Evolutionary conservation across 1,140 invertebrate genomes (phyloP), one percentile per base, ranked within the genome.

Genomic region (Laupala kohalensis): DNA sequence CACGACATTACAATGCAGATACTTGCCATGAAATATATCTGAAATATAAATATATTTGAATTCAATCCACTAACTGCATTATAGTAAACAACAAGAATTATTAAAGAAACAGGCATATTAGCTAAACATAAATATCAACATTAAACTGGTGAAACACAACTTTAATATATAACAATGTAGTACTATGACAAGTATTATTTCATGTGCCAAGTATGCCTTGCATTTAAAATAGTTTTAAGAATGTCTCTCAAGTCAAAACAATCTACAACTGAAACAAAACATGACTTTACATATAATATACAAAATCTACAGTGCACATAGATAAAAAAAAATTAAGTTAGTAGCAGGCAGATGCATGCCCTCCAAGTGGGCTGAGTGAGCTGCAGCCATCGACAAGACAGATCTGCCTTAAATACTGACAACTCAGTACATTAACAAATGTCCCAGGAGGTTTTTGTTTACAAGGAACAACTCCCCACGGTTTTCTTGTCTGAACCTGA

Each of bases 181-280:
- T 68, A 72, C 71, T 72, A 64, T 67, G 71, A 72, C 71, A 68
- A 72, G 67, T 68, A 72, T 68, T 72, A 67, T 28, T 64, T 71
- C 26, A 71, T 71, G 63, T 23, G 70, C 25, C 64, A 28, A 29
- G 64, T 65, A 66, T 27, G 63, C 28, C 26, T 65, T 64, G 70
- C 12, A 25, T 65, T 71, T 71, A 28, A 27, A 26, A 63, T 64
- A 26, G 25, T 64, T 70, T 63, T 27, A 30, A 64, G 24, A 27
- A 64, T 27, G 12, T 24, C 3, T 25, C 3, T 5, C 64, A 68
- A 25, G 19, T 62, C 6, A 72, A 72, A 62, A 24, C 30, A 30
- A 26, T 24, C 67, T 25, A 63, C 29, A 28, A 29, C 27, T 27
- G 23, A 72, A 68, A 62, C 28, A 67, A 67, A 6, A 68, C 27